Evolutionary conservation across 2,888 invertebrate genomes (phyloP), one percentile per base, ranked within the genome.

Genomic region (Hymenopus coronatus): DNA sequence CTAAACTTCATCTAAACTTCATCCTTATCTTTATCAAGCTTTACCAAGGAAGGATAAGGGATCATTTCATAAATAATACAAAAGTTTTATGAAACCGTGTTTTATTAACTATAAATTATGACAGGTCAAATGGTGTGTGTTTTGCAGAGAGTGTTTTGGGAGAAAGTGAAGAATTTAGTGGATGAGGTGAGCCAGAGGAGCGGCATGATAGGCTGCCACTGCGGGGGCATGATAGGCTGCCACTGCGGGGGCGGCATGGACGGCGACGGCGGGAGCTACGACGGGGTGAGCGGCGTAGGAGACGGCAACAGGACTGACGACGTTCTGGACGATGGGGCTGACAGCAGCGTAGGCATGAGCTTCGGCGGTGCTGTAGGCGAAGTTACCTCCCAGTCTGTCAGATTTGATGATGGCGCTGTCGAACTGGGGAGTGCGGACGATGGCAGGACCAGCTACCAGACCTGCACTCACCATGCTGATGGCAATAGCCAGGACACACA

Each of bases 291-390:
- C 92, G 89, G 91, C 90, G 92, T 93, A 93, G 90, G 92, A 91
- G 89, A 93, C 92, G 89, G 92, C 93, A 82, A 93, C 93, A 88
- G 93, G 93, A 83, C 91, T 91, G 87, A 91, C 91, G 27, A 93
- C 92, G 90, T 92, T 92, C 90, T 92, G 91, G 89, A 94, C 92
- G 84, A 94, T 92, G 89, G 94, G 94, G 90, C 92, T 91, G 91
- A 93, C 91, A 54, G 93, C 93, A 89, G 93, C 93, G 92, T 94
- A 94, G 28, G 94, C 94, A 91, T 94, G 94, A 90, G 93, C 94
- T 92, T 94, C 94, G 86, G 93, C 92, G 84, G 94, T 93, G 91
- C 94, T 94, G 92, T 95, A 95, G 82, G 94, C 94, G 92, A 95
- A 95, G 92, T 94, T 94, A 89, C 94, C 94, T 88, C 94, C 94